Percentiles rank a stretch among this genome's conserved stretches.
Evolutionary conservation across 2,797 vertebrate species (phyloP).

Genomic region (Danio albolineatus): DNA sequence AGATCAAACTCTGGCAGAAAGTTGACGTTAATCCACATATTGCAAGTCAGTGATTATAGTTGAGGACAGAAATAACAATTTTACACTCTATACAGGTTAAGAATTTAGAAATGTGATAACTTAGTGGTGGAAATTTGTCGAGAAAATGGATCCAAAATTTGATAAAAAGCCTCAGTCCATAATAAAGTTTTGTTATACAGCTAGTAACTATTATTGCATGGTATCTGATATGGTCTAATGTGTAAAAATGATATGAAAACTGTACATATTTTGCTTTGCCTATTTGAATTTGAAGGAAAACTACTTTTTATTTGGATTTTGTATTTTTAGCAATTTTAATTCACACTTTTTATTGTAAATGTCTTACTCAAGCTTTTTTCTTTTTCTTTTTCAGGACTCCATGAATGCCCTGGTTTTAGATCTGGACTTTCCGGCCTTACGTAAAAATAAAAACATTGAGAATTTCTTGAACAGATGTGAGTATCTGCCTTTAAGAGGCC

Average conservation of each 20-base stretch:
- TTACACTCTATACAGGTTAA: background rate
- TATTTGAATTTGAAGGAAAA: too few relatives aligned
- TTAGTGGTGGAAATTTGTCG: background rate
- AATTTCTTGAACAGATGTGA: slow-evolving; percentile 98
- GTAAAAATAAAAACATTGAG: slow-evolving; percentile 99
- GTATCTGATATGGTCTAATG: background rate
- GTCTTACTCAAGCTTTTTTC: slow-evolving; percentile 4
- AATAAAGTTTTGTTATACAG: too few relatives aligned
- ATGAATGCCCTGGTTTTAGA: slow-evolving; percentile 96
- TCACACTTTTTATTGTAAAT: background rate
- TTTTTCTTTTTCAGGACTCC: slow-evolving; percentile 86
- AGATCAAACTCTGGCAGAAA: too few relatives aligned
- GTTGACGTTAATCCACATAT: too few relatives aligned
- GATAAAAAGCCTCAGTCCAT: background rate
- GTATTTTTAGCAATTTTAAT: too few relatives aligned
- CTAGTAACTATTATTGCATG: background rate
- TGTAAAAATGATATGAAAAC: background rate
- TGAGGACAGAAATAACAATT: background rate
- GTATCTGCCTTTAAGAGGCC: slow-evolving; percentile 67
- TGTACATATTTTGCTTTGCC: background rate
- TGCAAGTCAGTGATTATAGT: background rate
- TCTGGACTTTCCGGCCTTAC: slow-evolving; percentile 95
- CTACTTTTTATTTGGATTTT: too few relatives aligned
- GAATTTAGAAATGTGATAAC: too few relatives aligned
- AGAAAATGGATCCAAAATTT: too few relatives aligned